Evolutionary conservation across 2,113 vertebrate genomes (phyloP), one percentile per base, ranked within the genome.

Genomic region (Mastomys natalensis): DNA sequence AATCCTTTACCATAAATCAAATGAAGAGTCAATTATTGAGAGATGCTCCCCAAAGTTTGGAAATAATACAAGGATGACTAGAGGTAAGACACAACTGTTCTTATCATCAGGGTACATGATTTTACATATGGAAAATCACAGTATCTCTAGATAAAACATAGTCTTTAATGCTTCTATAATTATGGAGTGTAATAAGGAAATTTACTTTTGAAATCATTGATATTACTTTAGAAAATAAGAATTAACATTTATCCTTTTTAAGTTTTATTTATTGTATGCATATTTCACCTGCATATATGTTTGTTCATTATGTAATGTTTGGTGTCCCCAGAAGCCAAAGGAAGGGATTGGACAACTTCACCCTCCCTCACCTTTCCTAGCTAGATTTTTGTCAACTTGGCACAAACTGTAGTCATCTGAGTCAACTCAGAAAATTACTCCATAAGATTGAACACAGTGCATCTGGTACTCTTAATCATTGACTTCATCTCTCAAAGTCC

Each of bases 1-100:
- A 53, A 58, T 51, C 1, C 6, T 88, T 19, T 43, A 87, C 45
- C 2, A 91, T 62, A 87, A 80, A 40, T 29, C n/a, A 88, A 16
- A 81, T 74, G 73, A 88, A 82, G 13, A 89, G 22, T 60, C 15
- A 96, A 82, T 60, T 88, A 51, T 10, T 82, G 48, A 88, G 70
- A 48, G 15, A 62, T 19, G 8, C 6, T 43, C 22, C 15, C 37
- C 4, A 31, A 17, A 29, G 12, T 43, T 7, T 80, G 21, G 26
- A 24, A 87, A 62, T 26, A 95, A 73, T 40, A 81, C 55, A 51
- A 76, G 5, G 2, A 82, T 76, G 11, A 5, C 48, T 68, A 7
- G 37, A 76, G 58, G 66, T 60, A 60, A 68, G 51, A 55, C 17
- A 74, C 64, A 94, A 48, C 34, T 87, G 5, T 76, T 90, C 45